Evolutionary conservation across 2,797 vertebrate species (phyloP).

Genomic region (Podargus strigoides): DNA sequence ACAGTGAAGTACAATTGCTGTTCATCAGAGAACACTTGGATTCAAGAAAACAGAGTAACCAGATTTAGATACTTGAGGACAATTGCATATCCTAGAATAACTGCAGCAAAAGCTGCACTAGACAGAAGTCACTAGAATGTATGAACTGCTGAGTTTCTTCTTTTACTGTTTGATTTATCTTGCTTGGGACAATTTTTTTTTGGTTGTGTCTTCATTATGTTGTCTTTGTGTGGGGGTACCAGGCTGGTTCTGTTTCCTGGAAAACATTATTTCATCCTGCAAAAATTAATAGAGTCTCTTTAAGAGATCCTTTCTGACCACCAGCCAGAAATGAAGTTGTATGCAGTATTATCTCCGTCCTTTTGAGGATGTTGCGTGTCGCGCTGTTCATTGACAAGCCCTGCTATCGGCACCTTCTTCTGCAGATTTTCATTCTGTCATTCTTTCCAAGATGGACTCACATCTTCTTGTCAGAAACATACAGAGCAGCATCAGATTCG

Average conservation of each 20-base stretch:
- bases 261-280: not conserved
- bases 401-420: not conserved
- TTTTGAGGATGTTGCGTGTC: not conserved
- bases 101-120: not conserved
- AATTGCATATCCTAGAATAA: not conserved
- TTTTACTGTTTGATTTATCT: not conserved
- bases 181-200: not conserved
- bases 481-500: not conserved
- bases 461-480: not conserved
- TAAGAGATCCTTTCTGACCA: not conserved
- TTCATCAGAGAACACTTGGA: not conserved
- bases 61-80: not conserved
- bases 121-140: not conserved
- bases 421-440: not conserved
- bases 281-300: not conserved
- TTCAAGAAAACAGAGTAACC: not conserved
- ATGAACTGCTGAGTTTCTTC: not conserved
- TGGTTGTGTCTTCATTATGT: not conserved
- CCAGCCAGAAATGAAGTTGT: not conserved
- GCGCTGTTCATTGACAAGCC: not conserved
- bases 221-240: rapidly evolving
- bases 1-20: not conserved
- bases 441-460: not conserved
- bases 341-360: not conserved
- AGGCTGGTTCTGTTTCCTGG: not conserved